Evolutionary conservation across 1,140 invertebrate species (phyloP), one percentile per base, ranked within the genome.

Genomic region (Saccostrea echinata): DNA sequence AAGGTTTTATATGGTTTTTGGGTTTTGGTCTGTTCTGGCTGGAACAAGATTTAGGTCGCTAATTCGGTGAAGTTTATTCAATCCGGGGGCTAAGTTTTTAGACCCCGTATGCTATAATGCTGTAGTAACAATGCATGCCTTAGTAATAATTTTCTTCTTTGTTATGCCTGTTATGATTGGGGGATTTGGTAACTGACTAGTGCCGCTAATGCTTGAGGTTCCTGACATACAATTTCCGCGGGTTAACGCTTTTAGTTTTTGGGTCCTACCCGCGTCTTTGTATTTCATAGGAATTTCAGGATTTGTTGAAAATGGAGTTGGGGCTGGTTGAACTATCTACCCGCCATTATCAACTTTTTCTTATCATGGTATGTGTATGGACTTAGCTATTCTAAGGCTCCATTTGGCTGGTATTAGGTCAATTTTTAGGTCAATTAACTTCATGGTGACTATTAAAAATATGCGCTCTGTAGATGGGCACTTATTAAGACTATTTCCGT

Each of bases 101-200:
- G 95, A 97, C 95, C 96, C 96, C 92, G 96, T 97, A 95, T 96
- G 97, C 94, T 97, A 97, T 96, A 97, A 97, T 95, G 95, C 96
- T 86, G 95, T 97, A 94, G 96, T 97, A 27, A 97, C 97, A 13
- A 95, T 95, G 9, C 97, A 97, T 95, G 97, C 96, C 88, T 97
- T 97, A 95, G 93, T 97, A 91, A 97, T 97, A 96, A 97, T 97
- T 96, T 97, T 97, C 95, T 97, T 97, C 95, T 96, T 97, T 95
- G 96, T 97, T 88, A 97, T 97, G 95, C 97, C 97, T 83, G 95
- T 97, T 94, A 96, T 97, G 96, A 96, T 97, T 96, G 97, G 97
- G 76, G 97, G 97, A 91, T 97, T 97, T 96, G 97, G 97, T 90
- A 97, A 97, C 95, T 97, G 96, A 96, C 94, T 97, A 94, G 94